Base-by-base conservation (phyloP, 2,888 invertebrate species). In the Chironomus riparius region DNA sequence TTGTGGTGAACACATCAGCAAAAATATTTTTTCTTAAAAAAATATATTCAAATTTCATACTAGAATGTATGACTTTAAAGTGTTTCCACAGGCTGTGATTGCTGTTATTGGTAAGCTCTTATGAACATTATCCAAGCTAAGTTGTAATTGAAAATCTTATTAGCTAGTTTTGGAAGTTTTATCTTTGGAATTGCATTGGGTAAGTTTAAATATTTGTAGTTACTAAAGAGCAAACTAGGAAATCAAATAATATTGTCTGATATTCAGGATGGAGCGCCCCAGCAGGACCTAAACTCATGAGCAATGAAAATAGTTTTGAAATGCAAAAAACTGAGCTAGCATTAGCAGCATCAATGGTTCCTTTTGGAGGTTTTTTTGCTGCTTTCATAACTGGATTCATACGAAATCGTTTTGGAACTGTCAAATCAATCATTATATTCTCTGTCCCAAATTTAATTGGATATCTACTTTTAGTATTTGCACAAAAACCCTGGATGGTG, bases 201-300 rank as follows among this genome's bases (percentile, higher is more conserved):
- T 38, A 38, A 38, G 10, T 10, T 2, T 38, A 10, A 38, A 10
- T 15, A 38, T 38, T n/a, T n/a, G n/a, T n/a, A n/a, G n/a, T n/a
- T n/a, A n/a, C n/a, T n/a, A n/a, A n/a, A n/a, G n/a, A n/a, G n/a
- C n/a, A n/a, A n/a, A n/a, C n/a, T n/a, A n/a, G n/a, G n/a, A n/a
- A n/a, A n/a, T n/a, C n/a, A n/a, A n/a, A n/a, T n/a, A n/a, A n/a
- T n/a, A n/a, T n/a, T n/a, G n/a, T n/a, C n/a, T n/a, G n/a, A n/a
- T n/a, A n/a, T n/a, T n/a, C n/a, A n/a, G 73, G 38, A 21, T 73
- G 73, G 73, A 38, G 38, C n/a, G 12, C 73, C 3, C 62, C 65
- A 2, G 18, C 62, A 28, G 65, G 28, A 7, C 28, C 24, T 6
- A 28, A 62, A 5, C 5, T 73, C 3, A 6, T 65, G 18, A 13